Conservation (phyloP, 64 coral and sea anemone species). For the Dendronephthya gigantea region DNA sequence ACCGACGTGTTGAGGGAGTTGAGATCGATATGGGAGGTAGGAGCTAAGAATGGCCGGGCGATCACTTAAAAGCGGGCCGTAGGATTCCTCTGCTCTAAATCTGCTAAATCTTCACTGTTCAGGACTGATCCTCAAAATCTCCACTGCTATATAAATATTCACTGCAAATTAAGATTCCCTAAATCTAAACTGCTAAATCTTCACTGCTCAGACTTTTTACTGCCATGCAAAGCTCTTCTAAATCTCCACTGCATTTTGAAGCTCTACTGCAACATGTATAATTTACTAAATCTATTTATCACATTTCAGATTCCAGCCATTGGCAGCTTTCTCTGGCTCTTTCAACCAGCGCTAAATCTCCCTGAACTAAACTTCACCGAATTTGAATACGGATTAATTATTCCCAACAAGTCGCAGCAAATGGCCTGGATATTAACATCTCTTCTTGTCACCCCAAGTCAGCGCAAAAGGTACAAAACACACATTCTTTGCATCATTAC, state of each 20-base stretch:
- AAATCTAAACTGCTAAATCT: no score
- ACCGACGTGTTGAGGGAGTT: slow-evolving; percentile 42
- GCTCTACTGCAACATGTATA: no score
- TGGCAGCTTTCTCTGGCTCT: slow-evolving; percentile 63
- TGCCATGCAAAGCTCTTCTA: no score
- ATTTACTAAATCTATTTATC: background rate
- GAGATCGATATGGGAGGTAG: slow-evolving; percentile 88
- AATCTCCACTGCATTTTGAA: no score
- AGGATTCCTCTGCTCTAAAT: no score
- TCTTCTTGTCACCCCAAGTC: slow-evolving; percentile 80
- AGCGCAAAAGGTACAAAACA: slow-evolving; percentile 67
- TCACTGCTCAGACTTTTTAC: no score
- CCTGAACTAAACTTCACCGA: slow-evolving; percentile 81
- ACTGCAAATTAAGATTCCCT: no score
- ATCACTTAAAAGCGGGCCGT: no score
- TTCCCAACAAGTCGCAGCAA: slow-evolving; percentile 69
- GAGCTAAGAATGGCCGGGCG: no score
- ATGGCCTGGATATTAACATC: slow-evolving; percentile 89
- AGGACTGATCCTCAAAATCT: no score
- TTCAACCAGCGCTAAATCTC: slow-evolving; percentile 54
- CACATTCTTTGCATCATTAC: background rate
- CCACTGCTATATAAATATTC: no score
- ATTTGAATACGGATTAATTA: slow-evolving; percentile 71
- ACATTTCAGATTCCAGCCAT: slow-evolving; percentile 85
- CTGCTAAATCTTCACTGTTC: no score